A percentile compares a stretch with the other conserved stretches of the same genome.
These are phyloP conservation scores for Crax fasciolata DNA, from an alignment of 2,797 vertebrate species.

Conservation along the genomic window DNA sequence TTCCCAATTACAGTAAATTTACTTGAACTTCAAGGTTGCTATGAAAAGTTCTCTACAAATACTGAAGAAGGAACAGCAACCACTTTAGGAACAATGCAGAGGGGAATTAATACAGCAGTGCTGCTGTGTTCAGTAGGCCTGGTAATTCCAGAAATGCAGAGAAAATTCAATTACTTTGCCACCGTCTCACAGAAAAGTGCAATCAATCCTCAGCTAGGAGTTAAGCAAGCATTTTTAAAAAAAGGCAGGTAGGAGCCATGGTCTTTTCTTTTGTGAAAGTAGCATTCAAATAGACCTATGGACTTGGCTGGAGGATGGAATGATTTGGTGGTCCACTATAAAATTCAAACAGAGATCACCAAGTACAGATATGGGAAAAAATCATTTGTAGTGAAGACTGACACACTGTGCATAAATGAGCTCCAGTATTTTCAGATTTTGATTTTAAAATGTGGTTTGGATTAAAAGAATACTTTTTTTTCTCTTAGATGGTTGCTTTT, in stretches of 20 bases:
- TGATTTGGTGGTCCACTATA: background rate
- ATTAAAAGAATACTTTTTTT: background rate
- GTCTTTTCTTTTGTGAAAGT: background rate
- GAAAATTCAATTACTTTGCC: background rate
- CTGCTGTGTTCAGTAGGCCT: background rate
- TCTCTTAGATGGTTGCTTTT: background rate
- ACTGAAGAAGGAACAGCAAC: background rate
- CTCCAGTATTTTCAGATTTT: background rate
- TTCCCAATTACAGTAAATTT: background rate
- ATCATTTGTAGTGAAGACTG: background rate
- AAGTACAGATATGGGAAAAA: background rate
- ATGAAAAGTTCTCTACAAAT: background rate
- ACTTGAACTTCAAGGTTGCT: background rate
- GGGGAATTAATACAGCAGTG: background rate
- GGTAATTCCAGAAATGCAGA: background rate
- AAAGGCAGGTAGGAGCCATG: background rate
- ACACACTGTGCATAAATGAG: background rate
- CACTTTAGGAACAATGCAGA: background rate
- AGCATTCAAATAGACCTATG: background rate
- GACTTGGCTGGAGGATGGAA: background rate
- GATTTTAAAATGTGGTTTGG: background rate
- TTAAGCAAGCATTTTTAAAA: background rate
- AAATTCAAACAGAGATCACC: background rate
- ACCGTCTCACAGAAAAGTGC: background rate
- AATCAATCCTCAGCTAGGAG: background rate